Base-by-base conservation (phyloP, 2,113 vertebrate species). In the Larimichthys polyactis region DNA sequence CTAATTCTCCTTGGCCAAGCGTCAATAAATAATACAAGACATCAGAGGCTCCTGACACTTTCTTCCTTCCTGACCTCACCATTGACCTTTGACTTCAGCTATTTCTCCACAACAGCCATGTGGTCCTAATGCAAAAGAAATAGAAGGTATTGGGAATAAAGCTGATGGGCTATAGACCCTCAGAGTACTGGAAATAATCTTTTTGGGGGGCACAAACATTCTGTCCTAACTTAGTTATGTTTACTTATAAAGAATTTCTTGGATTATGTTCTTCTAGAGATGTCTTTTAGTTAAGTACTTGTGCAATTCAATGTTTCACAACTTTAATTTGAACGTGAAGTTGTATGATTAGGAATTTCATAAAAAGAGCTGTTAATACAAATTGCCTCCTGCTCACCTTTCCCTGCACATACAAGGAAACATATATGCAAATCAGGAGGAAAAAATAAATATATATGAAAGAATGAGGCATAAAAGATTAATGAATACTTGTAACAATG, bases 91-190 rank as follows among this genome's bases (percentile, higher is more conserved):
- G 27, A 27, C 27, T 27, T 27, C 27, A 27, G 27, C 27, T 2
- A 27, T 27, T 27, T 27, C 27, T 27, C 27, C 27, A 27, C 27
- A 27, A 3, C 27, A 27, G 29, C 1, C 67, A 69, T 68, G 55
- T 63, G 65, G 16, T 76, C 3, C 32, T 16, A 19, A 58, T 6
- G 11, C 22, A 52, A 77, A 44, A 73, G 58, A 49, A 76, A 63
- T 11, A 63, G 19, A 44, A 51, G 29, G 11, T 51, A 54, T 4
- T 17, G 0, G 29, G 14, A 19, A 27, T 20, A 46, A 69, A 66
- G 67, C 57, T 32, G 4, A 70, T 0, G 0, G 1, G 32, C 11
- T 16, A n/a, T 0, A 48, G 60, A 29, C 11, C 11, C 24, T 62
- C 14, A 46, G 58, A 20, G 19, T 0, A 10, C 44, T 1, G 7